Evolutionary conservation across 2,113 vertebrate species (phyloP), one percentile per base, ranked within the genome.

Genomic region (Atherinomorus stipes): DNA sequence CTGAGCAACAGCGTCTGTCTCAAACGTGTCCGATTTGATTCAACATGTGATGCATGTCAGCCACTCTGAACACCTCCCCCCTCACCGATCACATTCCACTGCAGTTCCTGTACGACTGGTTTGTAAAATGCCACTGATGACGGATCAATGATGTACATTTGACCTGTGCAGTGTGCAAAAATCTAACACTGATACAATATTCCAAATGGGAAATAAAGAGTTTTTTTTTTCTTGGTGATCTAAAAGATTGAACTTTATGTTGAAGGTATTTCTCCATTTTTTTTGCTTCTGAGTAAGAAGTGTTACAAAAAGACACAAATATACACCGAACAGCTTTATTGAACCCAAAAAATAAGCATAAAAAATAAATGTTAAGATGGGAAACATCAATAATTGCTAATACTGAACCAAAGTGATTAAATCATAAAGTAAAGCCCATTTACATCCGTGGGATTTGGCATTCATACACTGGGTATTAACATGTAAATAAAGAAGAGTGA

Each of bases 171-270:
- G 66, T 64, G 56, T 81, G 80, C 53, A 65, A 76, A 64, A 85
- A 52, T 44, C 68, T 68, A 78, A 85, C 84, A 89, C 81, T 90
- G 91, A 73, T 78, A 81, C 90, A 88, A 90, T 79, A 89, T 87
- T 88, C 79, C 75, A 61, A 91, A 88, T 83, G 84, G 83, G 77
- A 88, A 93, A 92, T 92, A 90, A 92, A 84, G 70, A 71, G 80
- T 85, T 87, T 89, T 83, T 86, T 88, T 90, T 91, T 90, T 85
- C 87, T 92, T 88, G 82, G 87, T 83, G 86, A 88, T 83, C 81
- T 78, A 56, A 79, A 68, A 22, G 42, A 37, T 8, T 25, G n/a
- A 50, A 0, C 11, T 76, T 68, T 54, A 53, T 44, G 31, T 60
- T 50, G 8, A 60, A 60, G 11, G n/a, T n/a, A 58, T 18, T 18